A percentile compares a stretch with the other conserved stretches of the same genome.
Evolutionary conservation across 2,113 vertebrate genomes (phyloP).

Genomic region (Centropus unirufus): DNA sequence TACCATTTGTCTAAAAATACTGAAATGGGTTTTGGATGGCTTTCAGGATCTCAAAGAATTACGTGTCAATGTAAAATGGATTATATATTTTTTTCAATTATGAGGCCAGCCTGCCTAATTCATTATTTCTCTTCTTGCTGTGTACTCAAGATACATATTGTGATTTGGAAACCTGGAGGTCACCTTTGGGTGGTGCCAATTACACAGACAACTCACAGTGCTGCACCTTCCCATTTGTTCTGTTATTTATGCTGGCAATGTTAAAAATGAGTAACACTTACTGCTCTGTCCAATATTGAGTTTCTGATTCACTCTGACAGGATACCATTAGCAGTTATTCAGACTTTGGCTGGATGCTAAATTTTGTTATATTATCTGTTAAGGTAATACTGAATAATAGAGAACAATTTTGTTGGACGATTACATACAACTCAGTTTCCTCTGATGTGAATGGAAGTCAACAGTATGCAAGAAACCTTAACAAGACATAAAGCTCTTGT

Average conservation of each 20-base stretch:
- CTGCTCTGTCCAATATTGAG: conserved; percentile 8
- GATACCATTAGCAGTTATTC: conserved; percentile 37
- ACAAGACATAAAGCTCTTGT: background rate
- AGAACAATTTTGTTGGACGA: background rate
- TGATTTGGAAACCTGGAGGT: conserved; percentile 42
- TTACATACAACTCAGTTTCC: background rate
- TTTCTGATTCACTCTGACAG: conserved; percentile 53
- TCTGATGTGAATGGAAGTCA: background rate
- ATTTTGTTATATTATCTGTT: conserved; percentile 25
- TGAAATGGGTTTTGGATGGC: conserved; percentile 34
- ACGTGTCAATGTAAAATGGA: conserved; percentile 45
- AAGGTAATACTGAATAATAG: conserved; percentile 13
- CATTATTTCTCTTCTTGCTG: conserved; percentile 33
- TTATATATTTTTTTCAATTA: conserved; percentile 19
- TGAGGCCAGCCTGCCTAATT: conserved; percentile 6
- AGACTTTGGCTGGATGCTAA: background rate
- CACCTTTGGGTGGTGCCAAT: conserved; percentile 53
- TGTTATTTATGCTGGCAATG: conserved; percentile 43
- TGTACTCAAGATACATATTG: background rate
- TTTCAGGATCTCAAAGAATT: conserved; percentile 55
- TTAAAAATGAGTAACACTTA: conserved; percentile 48
- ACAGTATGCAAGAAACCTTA: background rate
- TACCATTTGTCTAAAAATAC: conserved; percentile 53
- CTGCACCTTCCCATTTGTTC: conserved; percentile 31
- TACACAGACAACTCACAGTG: conserved; percentile 15